phyloP scores from a whole-genome alignment of 2,113 vertebrate genomes.

The Nycticorax nycticorax region DNA sequence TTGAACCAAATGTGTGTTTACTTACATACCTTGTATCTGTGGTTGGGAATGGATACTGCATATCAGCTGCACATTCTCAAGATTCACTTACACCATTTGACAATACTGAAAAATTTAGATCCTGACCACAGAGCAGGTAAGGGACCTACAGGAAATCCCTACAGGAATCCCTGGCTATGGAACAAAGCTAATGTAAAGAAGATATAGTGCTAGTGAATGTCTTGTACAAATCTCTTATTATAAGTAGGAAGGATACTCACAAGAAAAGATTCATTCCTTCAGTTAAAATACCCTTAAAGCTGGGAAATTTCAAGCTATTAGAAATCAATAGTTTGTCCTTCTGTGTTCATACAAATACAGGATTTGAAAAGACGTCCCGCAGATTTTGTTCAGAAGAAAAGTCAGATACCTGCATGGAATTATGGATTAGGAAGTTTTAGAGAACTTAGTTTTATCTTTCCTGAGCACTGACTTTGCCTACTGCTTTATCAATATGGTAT shows the following conservation, averaged over 20 bases:
- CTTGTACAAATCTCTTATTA: not conserved
- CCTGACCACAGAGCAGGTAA: not conserved
- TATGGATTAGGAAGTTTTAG: not conserved
- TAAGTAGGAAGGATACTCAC: not conserved
- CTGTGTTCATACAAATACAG: not conserved
- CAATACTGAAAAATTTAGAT: not conserved
- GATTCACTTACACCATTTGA: not conserved
- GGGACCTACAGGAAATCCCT: not conserved
- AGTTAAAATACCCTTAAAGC: not conserved
- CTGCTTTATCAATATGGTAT: not conserved
- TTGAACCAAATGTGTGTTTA: not conserved
- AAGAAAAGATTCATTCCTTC: not conserved
- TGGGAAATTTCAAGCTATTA: not conserved
- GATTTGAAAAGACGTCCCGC: not conserved
- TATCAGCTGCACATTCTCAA: not conserved
- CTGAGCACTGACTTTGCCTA: not conserved
- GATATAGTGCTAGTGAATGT: not conserved
- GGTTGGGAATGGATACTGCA: not conserved
- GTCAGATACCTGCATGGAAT: not conserved
- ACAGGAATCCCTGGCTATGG: not conserved
- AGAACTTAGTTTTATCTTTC: not conserved
- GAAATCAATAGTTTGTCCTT: not conserved
- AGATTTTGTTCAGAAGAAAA: not conserved
- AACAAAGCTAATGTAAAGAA: not conserved
- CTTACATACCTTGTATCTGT: not conserved